Percentiles rank a stretch among this genome's conserved stretches.
Evolutionary conservation across 2,797 vertebrate species (phyloP).

Genomic region (Austrolebias charrua): DNA sequence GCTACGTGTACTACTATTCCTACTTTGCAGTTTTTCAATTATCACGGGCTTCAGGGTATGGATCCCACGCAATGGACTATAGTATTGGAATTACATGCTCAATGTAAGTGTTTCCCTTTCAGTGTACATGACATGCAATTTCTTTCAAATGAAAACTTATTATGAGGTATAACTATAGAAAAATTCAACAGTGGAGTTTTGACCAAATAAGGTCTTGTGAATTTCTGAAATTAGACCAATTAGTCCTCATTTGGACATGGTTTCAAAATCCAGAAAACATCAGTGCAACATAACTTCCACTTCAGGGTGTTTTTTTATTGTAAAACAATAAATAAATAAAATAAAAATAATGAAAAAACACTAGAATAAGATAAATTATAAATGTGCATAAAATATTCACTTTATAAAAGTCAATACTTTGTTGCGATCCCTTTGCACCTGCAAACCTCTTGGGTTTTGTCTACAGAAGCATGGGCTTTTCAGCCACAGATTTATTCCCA

Average conservation of each 20-base stretch:
- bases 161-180: no score
- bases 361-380: not conserved
- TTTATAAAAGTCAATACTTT: not conserved
- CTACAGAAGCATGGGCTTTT: not conserved
- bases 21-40: no score
- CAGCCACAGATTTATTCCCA: not conserved
- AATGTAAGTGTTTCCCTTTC: no score
- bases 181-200: no score
- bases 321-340: not conserved
- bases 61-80: no score
- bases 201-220: no score
- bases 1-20: no score
- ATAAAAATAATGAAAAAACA: not conserved
- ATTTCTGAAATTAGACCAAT: not conserved
- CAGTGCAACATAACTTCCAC: no score
- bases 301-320: not conserved
- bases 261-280: not conserved
- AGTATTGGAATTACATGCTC: no score
- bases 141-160: no score
- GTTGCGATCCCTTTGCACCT: not conserved
- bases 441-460: not conserved
- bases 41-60: no score
- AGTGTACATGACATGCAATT: no score
- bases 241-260: not conserved
- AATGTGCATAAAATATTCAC: not conserved